phyloP scores from a whole-genome alignment of 2,113 vertebrate genomes.

The Boulengeromyrus knoepffleri region DNA sequence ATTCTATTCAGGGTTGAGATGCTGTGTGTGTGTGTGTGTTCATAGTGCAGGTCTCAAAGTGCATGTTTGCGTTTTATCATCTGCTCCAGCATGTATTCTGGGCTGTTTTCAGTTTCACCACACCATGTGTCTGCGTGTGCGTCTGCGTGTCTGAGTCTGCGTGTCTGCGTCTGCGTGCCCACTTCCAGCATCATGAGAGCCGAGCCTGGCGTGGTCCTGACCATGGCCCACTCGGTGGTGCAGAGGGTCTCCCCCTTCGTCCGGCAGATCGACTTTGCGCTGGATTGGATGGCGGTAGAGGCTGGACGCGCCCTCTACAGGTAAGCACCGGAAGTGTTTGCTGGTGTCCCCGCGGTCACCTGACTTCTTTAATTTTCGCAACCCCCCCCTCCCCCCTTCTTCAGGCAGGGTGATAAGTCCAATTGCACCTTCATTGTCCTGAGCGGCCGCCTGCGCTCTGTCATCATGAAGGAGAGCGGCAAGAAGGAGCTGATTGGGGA shows the following conservation, averaged over 20 bases:
- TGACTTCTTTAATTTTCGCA: not conserved
- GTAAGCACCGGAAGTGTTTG: constrained; percentile 42
- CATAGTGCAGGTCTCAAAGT: not conserved
- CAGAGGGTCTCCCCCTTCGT: constrained; percentile 84
- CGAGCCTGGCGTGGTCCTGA: constrained; percentile 77
- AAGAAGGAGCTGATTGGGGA: constrained; percentile 87
- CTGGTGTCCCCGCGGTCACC: not conserved
- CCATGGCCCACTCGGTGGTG: constrained; percentile 81
- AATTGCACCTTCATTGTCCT: constrained; percentile 92
- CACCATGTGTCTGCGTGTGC: not conserved
- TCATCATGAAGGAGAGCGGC: constrained; percentile 82
- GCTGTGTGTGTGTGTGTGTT: not conserved
- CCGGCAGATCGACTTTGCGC: constrained; percentile 86
- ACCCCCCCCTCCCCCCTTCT: not conserved
- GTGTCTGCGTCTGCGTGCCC: not conserved
- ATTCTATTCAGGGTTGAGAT: not conserved
- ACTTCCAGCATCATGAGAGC: constrained; percentile 79
- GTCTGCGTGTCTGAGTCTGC: not conserved
- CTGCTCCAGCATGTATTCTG: not conserved
- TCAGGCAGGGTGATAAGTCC: constrained; percentile 83
- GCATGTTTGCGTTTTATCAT: not conserved
- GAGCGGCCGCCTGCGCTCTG: constrained; percentile 83
- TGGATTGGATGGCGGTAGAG: constrained; percentile 96
- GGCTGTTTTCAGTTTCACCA: not conserved
- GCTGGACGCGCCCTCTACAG: constrained; percentile 86